These are phyloP conservation scores for Anastrepha ludens DNA, from an alignment of 1,140 invertebrate genomes.

Conservation along the genomic window DNA sequence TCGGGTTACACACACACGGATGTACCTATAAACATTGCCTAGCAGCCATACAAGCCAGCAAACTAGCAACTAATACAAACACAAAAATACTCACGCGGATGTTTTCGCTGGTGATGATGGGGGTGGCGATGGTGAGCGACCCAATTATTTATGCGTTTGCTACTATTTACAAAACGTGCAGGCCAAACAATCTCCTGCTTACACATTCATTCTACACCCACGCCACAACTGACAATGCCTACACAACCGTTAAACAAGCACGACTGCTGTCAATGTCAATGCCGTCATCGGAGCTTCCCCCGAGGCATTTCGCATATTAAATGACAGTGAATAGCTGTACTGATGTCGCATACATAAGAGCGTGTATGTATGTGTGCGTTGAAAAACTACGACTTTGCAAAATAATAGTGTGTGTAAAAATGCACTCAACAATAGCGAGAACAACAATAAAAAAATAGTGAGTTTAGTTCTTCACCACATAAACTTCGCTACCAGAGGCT, in stretches of 20 bases:
- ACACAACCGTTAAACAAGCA: neutral
- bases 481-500: no score
- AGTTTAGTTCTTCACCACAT: no score
- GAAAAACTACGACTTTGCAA: neutral
- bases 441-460: no score
- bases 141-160: constrained; percentile 40
- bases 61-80: neutral
- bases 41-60: neutral
- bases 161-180: constrained; percentile 29
- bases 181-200: neutral
- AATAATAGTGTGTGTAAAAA: neutral
- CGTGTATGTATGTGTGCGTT: no score
- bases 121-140: neutral
- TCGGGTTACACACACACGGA: neutral
- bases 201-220: neutral
- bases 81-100: neutral
- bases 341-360: no score
- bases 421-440: neutral
- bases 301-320: neutral
- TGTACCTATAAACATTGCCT: neutral
- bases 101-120: neutral
- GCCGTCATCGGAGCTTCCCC: constrained; percentile 7
- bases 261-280: constrained; percentile 19
- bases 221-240: neutral
- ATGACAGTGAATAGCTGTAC: neutral